Evolutionary conservation across 92 coral and sea anemone genomes (phyloP), one percentile per base, ranked within the genome.

Genomic region (Parazoanthus darwini): DNA sequence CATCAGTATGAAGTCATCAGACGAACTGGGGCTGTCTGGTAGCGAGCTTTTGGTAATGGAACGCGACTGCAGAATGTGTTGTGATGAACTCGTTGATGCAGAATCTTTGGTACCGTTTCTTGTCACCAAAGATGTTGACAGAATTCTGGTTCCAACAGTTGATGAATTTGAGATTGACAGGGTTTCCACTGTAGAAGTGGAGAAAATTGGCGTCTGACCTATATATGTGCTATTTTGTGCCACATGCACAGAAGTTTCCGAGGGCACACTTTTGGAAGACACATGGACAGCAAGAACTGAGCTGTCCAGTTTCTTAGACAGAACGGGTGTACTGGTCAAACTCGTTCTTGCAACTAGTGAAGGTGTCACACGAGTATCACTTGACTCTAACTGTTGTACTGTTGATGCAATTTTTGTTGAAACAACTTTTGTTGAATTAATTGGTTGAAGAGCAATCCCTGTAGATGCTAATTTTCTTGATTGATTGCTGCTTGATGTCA

Each of bases 1-100:
- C 20, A 88, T 78, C 33, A 94, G 92, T 35, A 91, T 43, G 36
- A 88, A 33, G 51, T 84, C 93, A 65, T 88, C 89, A 13, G 88
- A 56, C 38, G 78, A 51, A 10, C 75, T 65, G 35, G 65, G 75
- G 25, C 85, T 91, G 65, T 26, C 44, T 25, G 67, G 65, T 16
- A 46, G 29, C 29, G 36, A 26, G 33, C 66, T 84, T 20, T 79
- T 26, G 18, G 67, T 25, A 39, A 76, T 38, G 15, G 29, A 23
- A 76, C 22, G 80, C 18, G 80, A 76, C 11, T 23, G 43, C 2
- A 37, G 43, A 39, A 76, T 14, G 29, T 2, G 54, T 36, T 76
- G 14, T 18, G 80, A 23, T 5, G 79, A 70, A 43, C 78, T 39
- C 26, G 38, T 18, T 51, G n/a, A 6, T 3, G 20, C 68, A 66